Evolutionary conservation across 1,140 invertebrate species (phyloP), one percentile per base, ranked within the genome.

Genomic region (Melanaphis sacchari): DNA sequence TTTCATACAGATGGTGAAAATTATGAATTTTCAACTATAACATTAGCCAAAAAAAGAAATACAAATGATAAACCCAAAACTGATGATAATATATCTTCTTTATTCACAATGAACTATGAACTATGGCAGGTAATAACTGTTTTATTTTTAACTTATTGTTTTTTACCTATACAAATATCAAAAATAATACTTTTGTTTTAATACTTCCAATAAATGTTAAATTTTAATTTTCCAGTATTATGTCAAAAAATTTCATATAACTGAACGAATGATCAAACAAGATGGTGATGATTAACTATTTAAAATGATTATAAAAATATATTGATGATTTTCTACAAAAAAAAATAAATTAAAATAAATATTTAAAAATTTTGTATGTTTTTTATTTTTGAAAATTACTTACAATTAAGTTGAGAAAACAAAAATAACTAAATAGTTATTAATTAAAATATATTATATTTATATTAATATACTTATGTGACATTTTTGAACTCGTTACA

Each of bases 81-180:
- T 38, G 43, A 82, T 82, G 43, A 92, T 9, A 2, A 26, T 2
- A 38, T 49, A 26, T 92, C 91, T 15, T 36, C 43, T 31, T 52
- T 92, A 82, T 52, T 82, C 40, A 92, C 43, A 21, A 84, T 92
- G 36, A 92, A 84, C 7, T 5, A 40, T 92, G 76, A 49, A 21
- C 1, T 92, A 38, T 92, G 91, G 91, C 40, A 52, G 76, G 91
- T 92, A 92, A 92, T 54, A 52, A 40, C 15, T 89, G 18, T 85
- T 85, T 31, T 76, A 66, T 76, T 76, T 76, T 76, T 76, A 18
- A 76, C 59, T 66, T 21, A n/a, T 76, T 76, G 2, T 76, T 15
- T 18, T n/a, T n/a, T 76, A n/a, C 31, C 26, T 31, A 26, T 66
- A 31, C 2, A 59, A 59, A 59, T 59, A 59, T 59, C 54, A 59